These are phyloP conservation scores for Synergus gifuensis DNA, from an alignment of 2,888 invertebrate genomes.

Conservation along the genomic window DNA sequence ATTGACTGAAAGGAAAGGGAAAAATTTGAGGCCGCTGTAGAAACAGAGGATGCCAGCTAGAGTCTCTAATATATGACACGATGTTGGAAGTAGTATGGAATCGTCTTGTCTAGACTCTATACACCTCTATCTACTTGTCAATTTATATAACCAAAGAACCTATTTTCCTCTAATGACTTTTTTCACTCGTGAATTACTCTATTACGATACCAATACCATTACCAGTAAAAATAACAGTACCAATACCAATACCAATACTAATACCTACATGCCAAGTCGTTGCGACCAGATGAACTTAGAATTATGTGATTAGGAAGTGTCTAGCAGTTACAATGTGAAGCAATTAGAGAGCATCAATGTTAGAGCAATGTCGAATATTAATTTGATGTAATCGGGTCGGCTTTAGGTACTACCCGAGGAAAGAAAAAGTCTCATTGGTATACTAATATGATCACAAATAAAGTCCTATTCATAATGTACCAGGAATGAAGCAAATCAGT, in stretches of 20 bases:
- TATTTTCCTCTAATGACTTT: slow-evolving; percentile 75
- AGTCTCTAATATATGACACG: background rate
- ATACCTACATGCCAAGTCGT: slow-evolving; percentile 7
- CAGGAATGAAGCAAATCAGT: too few relatives aligned
- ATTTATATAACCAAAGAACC: slow-evolving; percentile 67
- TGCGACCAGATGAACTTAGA: slow-evolving; percentile 32
- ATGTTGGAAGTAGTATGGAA: background rate
- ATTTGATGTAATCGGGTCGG: background rate
- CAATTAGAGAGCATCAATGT: slow-evolving; percentile 51
- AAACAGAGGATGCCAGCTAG: slow-evolving; percentile 22
- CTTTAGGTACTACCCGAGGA: slow-evolving; percentile 8
- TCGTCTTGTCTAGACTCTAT: slow-evolving; percentile 8
- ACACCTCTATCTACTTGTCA: slow-evolving; percentile 74
- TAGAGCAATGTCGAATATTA: slow-evolving; percentile 2
- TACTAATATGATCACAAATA: too few relatives aligned
- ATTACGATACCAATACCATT: slow-evolving; percentile 10
- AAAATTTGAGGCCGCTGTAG: slow-evolving; percentile 20
- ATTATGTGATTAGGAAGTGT: slow-evolving; percentile 20
- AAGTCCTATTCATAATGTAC: too few relatives aligned
- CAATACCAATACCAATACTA: too few relatives aligned
- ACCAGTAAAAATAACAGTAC: too few relatives aligned
- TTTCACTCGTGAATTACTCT: slow-evolving; percentile 67
- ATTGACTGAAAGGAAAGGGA: background rate
- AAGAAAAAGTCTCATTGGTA: too few relatives aligned
- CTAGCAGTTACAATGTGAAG: slow-evolving; percentile 33